Conservation (phyloP, 2,888 invertebrate species). For the Mythimna impura region DNA sequence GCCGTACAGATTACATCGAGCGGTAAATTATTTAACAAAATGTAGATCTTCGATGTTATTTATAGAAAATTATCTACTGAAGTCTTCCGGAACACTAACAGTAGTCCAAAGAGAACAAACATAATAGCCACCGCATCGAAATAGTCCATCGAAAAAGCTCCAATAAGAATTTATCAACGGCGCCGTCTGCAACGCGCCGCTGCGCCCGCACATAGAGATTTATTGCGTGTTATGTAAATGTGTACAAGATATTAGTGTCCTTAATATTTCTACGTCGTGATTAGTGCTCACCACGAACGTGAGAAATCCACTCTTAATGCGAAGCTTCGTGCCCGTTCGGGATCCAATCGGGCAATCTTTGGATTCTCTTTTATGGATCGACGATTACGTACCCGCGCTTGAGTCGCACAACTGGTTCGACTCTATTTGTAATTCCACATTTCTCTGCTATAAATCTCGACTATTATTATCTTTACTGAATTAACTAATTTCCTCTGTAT, state of each 20-base stretch:
- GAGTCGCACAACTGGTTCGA: slow-evolving; percentile 64
- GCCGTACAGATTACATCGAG: background rate
- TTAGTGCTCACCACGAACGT: slow-evolving; percentile 81
- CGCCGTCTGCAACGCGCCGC: slow-evolving; percentile 77
- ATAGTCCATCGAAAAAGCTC: slow-evolving; percentile 81
- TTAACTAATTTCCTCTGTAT: slow-evolving; percentile 70
- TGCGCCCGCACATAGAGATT: slow-evolving; percentile 79
- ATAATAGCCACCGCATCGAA: slow-evolving; percentile 71
- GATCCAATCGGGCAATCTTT: slow-evolving; percentile 79
- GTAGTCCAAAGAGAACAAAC: slow-evolving; percentile 49
- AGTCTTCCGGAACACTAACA: slow-evolving; percentile 15
- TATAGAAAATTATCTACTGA: background rate
- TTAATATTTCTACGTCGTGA: slow-evolving; percentile 88
- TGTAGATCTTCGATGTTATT: background rate
- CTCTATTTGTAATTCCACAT: slow-evolving; percentile 62
- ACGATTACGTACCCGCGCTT: slow-evolving; percentile 64
- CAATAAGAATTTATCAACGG: slow-evolving; percentile 86
- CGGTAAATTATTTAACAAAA: background rate
- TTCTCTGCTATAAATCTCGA: slow-evolving; percentile 54
- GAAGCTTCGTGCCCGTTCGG: slow-evolving; percentile 74
- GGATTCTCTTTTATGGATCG: slow-evolving; percentile 79
- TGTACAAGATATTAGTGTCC: slow-evolving; percentile 88
- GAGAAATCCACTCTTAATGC: slow-evolving; percentile 81
- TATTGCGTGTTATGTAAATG: slow-evolving; percentile 89
- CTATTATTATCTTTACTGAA: slow-evolving; percentile 64